phyloP scores from a whole-genome alignment of 2,113 vertebrate species.

The Hippoglossus stenolepis region DNA sequence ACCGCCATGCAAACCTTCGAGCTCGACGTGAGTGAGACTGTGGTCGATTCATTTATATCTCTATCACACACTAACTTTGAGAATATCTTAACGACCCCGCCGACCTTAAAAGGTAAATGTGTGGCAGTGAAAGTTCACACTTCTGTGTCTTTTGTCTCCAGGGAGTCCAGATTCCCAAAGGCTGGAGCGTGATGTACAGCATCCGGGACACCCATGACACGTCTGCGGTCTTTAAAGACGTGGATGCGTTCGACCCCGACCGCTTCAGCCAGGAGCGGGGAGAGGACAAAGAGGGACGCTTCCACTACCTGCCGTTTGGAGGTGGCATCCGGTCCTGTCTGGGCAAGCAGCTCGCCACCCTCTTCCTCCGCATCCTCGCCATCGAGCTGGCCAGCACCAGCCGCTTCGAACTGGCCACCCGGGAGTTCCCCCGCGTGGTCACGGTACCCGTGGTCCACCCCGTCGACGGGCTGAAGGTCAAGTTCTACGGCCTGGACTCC shows the following conservation, averaged over 20 bases:
- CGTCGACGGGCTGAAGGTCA: conserved; percentile 92
- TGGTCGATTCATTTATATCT: too few species aligned
- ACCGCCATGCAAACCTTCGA: conserved; percentile 97
- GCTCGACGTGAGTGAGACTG: conserved; percentile 89
- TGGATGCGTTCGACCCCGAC: conserved; percentile 92
- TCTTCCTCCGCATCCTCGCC: conserved; percentile 93
- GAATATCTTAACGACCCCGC: too few species aligned
- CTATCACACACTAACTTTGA: too few species aligned
- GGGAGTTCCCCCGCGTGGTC: conserved; percentile 91
- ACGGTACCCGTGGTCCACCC: conserved; percentile 96
- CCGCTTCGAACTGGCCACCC: conserved; percentile 94
- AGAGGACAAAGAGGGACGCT: conserved; percentile 95
- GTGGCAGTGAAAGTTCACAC: neutral
- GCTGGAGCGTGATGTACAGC: conserved; percentile 99
- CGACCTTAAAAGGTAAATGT: neutral
- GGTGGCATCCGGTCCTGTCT: conserved; percentile 95
- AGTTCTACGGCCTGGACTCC: conserved; percentile 97
- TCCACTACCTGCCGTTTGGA: conserved; percentile 96
- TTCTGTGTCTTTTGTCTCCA: conserved; percentile 55
- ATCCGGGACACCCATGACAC: conserved; percentile 98
- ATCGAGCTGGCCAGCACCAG: conserved; percentile 94
- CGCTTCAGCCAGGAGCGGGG: conserved; percentile 92
- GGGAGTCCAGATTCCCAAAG: conserved; percentile 98
- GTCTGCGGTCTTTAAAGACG: conserved; percentile 92
- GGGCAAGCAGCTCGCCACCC: conserved; percentile 95